Conservation (phyloP, 35 echinoderm and acorn worm genomes). For the Ophioderma brevispina region DNA sequence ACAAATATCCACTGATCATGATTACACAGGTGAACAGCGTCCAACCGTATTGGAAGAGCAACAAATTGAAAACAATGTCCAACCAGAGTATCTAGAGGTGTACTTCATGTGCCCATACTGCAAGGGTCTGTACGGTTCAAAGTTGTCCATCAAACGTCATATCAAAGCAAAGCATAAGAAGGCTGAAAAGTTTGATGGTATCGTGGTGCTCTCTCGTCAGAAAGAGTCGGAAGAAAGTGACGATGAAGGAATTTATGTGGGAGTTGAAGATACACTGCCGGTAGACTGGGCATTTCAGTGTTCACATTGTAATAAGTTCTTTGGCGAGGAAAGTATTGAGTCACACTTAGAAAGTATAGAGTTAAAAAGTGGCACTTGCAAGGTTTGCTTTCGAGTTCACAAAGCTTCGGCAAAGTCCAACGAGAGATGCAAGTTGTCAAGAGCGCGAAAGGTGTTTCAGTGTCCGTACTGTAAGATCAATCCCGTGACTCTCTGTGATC, state of each 20-base stretch:
- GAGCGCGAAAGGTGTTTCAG: background rate
- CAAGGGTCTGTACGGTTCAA: background rate
- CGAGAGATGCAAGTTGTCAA: background rate
- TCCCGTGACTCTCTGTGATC: background rate
- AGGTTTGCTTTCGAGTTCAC: background rate
- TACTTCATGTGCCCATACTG: background rate
- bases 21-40: background rate
- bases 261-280: background rate
- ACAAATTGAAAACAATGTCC: background rate
- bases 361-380: background rate
- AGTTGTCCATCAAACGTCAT: background rate
- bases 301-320: background rate
- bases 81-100: background rate
- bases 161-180: background rate
- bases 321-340: background rate
- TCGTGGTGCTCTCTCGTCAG: background rate
- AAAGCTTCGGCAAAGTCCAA: background rate
- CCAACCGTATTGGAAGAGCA: background rate
- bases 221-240: background rate
- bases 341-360: background rate
- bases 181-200: background rate
- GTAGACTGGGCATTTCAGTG: background rate
- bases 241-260: background rate
- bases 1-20: background rate
- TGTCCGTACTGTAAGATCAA: background rate